Base-by-base conservation (phyloP, 1,140 invertebrate genomes). In the Drosophila pseudoobscura region DNA sequence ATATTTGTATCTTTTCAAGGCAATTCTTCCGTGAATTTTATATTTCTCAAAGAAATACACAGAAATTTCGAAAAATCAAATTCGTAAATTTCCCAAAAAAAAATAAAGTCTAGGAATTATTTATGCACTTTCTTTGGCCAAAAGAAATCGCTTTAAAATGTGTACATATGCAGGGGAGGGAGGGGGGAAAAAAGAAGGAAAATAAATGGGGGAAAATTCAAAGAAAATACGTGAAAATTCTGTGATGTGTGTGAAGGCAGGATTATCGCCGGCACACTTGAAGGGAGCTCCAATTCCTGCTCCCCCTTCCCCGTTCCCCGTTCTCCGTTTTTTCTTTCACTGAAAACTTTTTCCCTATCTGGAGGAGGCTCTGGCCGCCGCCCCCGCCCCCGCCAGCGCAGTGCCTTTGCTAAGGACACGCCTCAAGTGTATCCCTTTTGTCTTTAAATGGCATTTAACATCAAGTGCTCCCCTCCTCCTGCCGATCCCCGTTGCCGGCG, bases 371-470 rank as follows among this genome's bases (percentile, higher is more conserved):
- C 4, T 26, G 24, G 24, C 5, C 24, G 5, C 5, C 0, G 24
- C 24, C 24, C 0, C 0, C 17, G 17, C 17, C 24, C 24, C 5
- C 0, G 24, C 24, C 24, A 17, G 17, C 17, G 17, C 17, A 17
- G 0, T 26, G 20, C 20, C 20, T 26, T 26, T 50, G 35, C 26
- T 55, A 26, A 35, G 41, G 58, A 43, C 35, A 11, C 52, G 35
- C 44, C 46, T 41, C 60, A 49, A 70, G 62, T 69, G 66, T 75
- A 75, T 82, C 70, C 61, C 69, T 62, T 82, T 87, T 87, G 78
- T 88, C 75, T 88, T 87, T 79, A 87, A 88, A 85, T 88, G 83
- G 75, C 75, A 54, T 76, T 87, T 87, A 88, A 73, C 75, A 88
- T 89, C 64, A 79, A 88, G 83, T 88, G 84, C 59, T 65, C 54